Evolutionary conservation across 2,113 vertebrate species (phyloP).

Genomic region (Cyphomyrus plagiostoma): DNA sequence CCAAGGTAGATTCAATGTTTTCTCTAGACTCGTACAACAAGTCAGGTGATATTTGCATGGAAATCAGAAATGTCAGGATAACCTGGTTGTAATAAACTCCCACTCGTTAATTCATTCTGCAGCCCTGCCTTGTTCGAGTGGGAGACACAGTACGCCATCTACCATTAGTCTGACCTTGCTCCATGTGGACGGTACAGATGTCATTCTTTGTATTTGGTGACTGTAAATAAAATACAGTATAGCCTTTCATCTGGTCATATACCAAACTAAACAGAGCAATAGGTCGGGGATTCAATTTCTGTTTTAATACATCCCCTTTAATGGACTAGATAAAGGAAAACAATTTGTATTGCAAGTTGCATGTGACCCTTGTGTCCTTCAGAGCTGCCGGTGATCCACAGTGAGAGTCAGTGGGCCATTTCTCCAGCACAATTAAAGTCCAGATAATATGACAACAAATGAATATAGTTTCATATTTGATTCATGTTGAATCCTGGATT

Average conservation of each 20-base stretch:
- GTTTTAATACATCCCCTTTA: conserved; percentile 23
- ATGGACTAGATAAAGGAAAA: conserved; percentile 22
- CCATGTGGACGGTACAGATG: conserved; percentile 4
- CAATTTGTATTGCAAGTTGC: conserved; percentile 13
- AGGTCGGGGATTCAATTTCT: conserved; percentile 23
- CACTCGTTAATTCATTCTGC: not conserved
- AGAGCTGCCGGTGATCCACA: not conserved
- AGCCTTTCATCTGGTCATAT: conserved; percentile 17
- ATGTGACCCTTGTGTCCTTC: conserved; percentile 22
- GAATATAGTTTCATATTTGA: not conserved
- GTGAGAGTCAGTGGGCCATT: not conserved
- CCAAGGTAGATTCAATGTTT: not conserved
- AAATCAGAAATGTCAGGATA: not conserved
- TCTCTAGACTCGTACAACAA: not conserved
- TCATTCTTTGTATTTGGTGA: conserved; percentile 16
- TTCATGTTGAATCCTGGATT: not conserved
- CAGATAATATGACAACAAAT: not conserved
- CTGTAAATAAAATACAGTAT: conserved; percentile 19
- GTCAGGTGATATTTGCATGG: not conserved
- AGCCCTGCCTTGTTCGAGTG: not conserved
- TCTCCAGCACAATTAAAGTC: not conserved
- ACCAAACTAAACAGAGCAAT: conserved; percentile 25
- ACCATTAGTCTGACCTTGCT: conserved; percentile 13
- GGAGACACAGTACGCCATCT: not conserved
- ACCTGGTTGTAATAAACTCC: not conserved